A percentile compares a stretch with the other conserved stretches of the same genome.
phyloP scores from a whole-genome alignment of 2,797 vertebrate species.

The Chaenodraco wilsoni region DNA sequence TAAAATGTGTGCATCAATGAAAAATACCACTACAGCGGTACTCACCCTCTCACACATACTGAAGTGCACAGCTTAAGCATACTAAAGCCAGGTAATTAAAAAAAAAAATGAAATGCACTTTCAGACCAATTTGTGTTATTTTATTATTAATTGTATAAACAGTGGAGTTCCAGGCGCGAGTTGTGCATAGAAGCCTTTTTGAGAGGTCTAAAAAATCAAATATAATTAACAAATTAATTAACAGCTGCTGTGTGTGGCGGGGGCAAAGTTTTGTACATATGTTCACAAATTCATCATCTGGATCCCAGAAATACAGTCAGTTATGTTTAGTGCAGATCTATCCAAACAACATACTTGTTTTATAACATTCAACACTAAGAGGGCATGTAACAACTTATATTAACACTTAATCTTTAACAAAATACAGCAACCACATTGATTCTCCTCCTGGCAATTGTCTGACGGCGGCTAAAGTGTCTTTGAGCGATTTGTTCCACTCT shows the following conservation, averaged over 20 bases:
- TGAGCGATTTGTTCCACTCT: constrained; percentile 32
- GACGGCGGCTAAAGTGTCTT: constrained; percentile 20
- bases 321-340: constrained; percentile 44
- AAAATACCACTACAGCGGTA: not conserved
- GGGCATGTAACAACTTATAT: constrained; percentile 18
- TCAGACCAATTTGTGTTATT: constrained; percentile 31
- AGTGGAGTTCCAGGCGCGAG: constrained; percentile 47
- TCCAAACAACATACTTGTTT: constrained; percentile 28
- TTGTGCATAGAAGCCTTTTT: constrained; percentile 55
- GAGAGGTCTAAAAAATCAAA: constrained; percentile 19
- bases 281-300: constrained; percentile 9
- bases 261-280: constrained; percentile 26
- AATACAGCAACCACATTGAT: constrained; percentile 30
- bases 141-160: constrained; percentile 67
- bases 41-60: too few species aligned
- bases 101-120: constrained; percentile 1
- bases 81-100: not conserved
- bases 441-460: constrained; percentile 38
- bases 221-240: not conserved
- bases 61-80: not conserved
- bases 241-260: constrained; percentile 9
- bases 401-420: constrained; percentile 48
- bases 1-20: not conserved
- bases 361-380: constrained; percentile 50
- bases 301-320: constrained; percentile 29